Evolutionary conservation across 2,888 invertebrate species (phyloP), one percentile per base, ranked within the genome.

Genomic region (Eugnorisma glareosa): DNA sequence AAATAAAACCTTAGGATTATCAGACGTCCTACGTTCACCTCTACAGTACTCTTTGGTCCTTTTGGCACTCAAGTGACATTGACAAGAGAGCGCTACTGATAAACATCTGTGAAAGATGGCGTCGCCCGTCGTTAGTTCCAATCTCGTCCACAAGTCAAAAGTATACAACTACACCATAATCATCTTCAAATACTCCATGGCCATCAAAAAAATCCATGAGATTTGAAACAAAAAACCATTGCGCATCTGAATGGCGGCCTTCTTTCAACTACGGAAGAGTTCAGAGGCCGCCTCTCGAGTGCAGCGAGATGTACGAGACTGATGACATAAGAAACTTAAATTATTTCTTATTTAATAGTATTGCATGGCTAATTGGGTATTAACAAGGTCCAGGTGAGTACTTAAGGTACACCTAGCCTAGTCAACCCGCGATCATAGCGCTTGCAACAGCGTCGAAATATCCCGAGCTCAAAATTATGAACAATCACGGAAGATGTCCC

Each of bases 241-340:
- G 73, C 66, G n/a, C 48, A 68, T 8, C 18, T 37, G 59, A 75
- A 21, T 75, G 75, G 51, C 61, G 75, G 57, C 85, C 81, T 77
- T 71, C 67, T 75, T 35, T 31, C 24, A 64, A 79, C 45, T 67
- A 28, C 85, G 85, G 85, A 85, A 85, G 78, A 79, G 71, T 79
- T 78, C 68, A 79, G 69, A 76, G 89, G 89, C 79, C 84, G 69
- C 67, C 77, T 64, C 73, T 87, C 86, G 57, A 78, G 84, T 87
- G 89, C 80, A 83, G 81, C 89, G 89, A 87, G 76, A 79, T 73
- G 72, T 71, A 71, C 68, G 75, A 86, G 13, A 35, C 68, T 59
- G 63, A 48, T 61, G 67, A 54, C 48, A 74, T 24, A 84, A 79
- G 57, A 84, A 73, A 69, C 45, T 31, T 45, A 13, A 61, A 35